Percentiles rank a stretch among this genome's conserved stretches.
Conservation (phyloP, 2,113 vertebrate species). For the Aegithalos caudatus region DNA sequence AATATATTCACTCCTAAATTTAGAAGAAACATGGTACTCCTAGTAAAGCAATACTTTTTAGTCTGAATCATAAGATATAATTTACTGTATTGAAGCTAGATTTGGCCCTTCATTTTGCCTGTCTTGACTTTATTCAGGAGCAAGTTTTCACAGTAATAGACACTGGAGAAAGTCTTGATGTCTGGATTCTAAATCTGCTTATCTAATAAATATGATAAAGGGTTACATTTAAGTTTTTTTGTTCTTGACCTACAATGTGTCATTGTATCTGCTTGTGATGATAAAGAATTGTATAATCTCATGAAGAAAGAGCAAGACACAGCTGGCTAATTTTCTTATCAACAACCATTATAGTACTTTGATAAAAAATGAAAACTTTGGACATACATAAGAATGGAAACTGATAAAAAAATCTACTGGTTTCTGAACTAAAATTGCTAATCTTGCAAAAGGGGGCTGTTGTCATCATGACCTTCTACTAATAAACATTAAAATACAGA, state of each 20-base stretch:
- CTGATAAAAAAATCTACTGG: neutral
- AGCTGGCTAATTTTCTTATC: slow-evolving; percentile 11
- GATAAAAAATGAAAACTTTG: slow-evolving; percentile 12
- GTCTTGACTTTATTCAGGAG: neutral
- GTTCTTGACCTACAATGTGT: neutral
- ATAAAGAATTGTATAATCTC: neutral
- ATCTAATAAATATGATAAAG: neutral
- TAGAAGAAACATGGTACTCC: neutral
- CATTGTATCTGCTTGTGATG: neutral
- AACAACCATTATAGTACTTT: neutral
- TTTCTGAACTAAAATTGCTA: neutral
- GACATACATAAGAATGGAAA: neutral
- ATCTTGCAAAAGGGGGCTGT: slow-evolving; percentile 28
- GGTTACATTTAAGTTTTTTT: neutral
- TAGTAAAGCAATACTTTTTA: neutral
- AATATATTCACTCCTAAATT: neutral
- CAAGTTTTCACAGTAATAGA: neutral
- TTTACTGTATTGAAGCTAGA: neutral
- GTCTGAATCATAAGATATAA: neutral
- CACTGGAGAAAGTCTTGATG: neutral
- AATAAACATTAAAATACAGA: slow-evolving; percentile 55
- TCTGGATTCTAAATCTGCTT: neutral
- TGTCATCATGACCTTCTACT: slow-evolving; percentile 44
- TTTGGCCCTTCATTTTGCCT: neutral
- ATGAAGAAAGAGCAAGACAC: neutral